phyloP scores from a whole-genome alignment of 2,888 invertebrate species.

The Cerceris rybyensis region DNA sequence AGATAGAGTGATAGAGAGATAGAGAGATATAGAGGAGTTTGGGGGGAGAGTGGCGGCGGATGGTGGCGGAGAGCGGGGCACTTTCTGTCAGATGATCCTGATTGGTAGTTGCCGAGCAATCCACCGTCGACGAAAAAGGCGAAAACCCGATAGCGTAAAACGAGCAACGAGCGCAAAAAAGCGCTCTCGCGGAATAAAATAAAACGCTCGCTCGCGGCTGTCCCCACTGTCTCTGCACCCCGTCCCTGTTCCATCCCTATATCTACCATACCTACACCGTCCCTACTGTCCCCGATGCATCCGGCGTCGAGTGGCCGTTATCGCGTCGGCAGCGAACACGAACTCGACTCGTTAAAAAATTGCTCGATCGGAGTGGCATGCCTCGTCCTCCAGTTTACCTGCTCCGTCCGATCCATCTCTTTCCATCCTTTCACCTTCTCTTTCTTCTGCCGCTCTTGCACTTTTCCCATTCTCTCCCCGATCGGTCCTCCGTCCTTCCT shows the following conservation, averaged over 20 bases:
- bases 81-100: conserved; percentile 80
- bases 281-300: background rate
- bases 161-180: conserved; percentile 65
- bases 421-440: background rate
- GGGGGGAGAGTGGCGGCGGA: conserved; percentile 33
- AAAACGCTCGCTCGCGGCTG: conserved; percentile 54
- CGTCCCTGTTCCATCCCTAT: too few relatives aligned
- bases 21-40: conserved; percentile 20
- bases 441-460: too few relatives aligned
- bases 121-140: conserved; percentile 70
- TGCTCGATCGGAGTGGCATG: conserved; percentile 49
- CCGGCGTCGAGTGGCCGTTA: conserved; percentile 45
- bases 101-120: conserved; percentile 81
- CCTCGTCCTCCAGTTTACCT: conserved; percentile 29
- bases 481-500: background rate
- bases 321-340: conserved; percentile 60
- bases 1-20: conserved; percentile 1
- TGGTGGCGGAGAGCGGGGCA: conserved; percentile 65
- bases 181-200: conserved; percentile 65
- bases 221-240: conserved; percentile 40
- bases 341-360: conserved; percentile 69
- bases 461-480: too few relatives aligned
- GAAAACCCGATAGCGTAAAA: conserved; percentile 68
- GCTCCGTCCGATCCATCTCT: background rate
- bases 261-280: too few relatives aligned